Base-by-base conservation (phyloP, 1,140 invertebrate species). In the Helicoverpa zea region DNA sequence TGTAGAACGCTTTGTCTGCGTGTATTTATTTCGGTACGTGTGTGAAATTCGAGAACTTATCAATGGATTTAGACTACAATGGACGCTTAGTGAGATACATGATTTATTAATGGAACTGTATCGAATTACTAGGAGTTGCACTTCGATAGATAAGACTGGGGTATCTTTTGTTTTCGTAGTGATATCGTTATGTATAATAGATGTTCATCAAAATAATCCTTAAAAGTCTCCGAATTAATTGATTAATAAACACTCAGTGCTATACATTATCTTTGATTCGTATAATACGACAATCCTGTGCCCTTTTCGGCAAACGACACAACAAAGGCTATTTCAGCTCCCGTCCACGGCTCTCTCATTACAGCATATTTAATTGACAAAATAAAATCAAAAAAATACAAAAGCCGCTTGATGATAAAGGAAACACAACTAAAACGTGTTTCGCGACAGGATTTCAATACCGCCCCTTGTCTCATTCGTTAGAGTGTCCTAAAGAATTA, bases 401-500 rank as follows among this genome's bases (percentile, higher is more conserved):
- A 70, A 70, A 29, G 66, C 12, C 7, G 49, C 13, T 4, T 70
- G 11, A 70, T 29, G 29, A 70, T 30, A 52, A 52, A 43, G 30
- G 29, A 64, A 43, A 43, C 61, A 64, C 5, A 70, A 52, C 66
- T 70, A 70, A 52, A 70, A 52, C 49, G 18, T 16, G 63, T 18
- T 49, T 66, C 43, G 63, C 63, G 51, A 56, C 51, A 73, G 35
- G 58, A 78, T 66, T 66, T 70, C 63, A 79, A 70, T 79, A 79
- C 35, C 47, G 58, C 43, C 81, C 83, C 80, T 74, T 76, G 77
- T 74, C 83, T 85, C 83, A 86, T 87, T 82, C 58, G 59, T 78
- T 84, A 81, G 75, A 89, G 84, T 89, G 79, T 82, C 76, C 54
- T 75, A 54, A 79, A 79, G 83, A 86, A 83, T 86, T 73, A 79